These are phyloP conservation scores for Ellobium chinense DNA, from an alignment of 2,888 invertebrate genomes.

Conservation along the genomic window DNA sequence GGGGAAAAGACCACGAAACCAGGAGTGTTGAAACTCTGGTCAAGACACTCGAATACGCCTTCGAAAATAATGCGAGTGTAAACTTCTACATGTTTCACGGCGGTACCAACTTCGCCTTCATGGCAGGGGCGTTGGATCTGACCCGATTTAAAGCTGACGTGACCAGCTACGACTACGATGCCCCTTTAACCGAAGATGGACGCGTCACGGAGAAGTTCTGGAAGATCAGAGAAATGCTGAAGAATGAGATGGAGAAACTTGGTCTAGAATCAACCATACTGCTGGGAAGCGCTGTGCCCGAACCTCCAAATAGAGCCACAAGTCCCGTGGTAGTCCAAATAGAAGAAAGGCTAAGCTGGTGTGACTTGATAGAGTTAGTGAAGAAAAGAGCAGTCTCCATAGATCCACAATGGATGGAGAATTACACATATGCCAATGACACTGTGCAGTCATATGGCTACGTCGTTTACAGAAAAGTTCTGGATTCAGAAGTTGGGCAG, in stretches of 20 bases:
- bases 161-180: slow-evolving; percentile 89
- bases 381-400: background rate
- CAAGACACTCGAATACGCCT: slow-evolving; percentile 53
- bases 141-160: slow-evolving; percentile 76
- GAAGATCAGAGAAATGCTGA: slow-evolving; percentile 59
- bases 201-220: slow-evolving; percentile 91
- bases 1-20: slow-evolving; percentile 73
- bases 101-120: slow-evolving; percentile 84
- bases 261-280: background rate
- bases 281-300: background rate
- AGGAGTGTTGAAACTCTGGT: background rate
- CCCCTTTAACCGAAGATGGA: slow-evolving; percentile 91
- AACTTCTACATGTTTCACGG: slow-evolving; percentile 95
- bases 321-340: background rate
- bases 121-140: slow-evolving; percentile 68
- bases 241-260: background rate
- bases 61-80: slow-evolving; percentile 82
- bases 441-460: slow-evolving; percentile 83
- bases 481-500: background rate
- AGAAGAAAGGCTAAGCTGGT: background rate
- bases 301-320: background rate
- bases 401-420: slow-evolving; percentile 74
- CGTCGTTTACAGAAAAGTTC: slow-evolving; percentile 80
- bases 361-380: background rate
- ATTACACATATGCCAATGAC: slow-evolving; percentile 71